Evolutionary conservation across 2,888 invertebrate species (phyloP), one percentile per base, ranked within the genome.

Genomic region (Cyclophora albipunctata): DNA sequence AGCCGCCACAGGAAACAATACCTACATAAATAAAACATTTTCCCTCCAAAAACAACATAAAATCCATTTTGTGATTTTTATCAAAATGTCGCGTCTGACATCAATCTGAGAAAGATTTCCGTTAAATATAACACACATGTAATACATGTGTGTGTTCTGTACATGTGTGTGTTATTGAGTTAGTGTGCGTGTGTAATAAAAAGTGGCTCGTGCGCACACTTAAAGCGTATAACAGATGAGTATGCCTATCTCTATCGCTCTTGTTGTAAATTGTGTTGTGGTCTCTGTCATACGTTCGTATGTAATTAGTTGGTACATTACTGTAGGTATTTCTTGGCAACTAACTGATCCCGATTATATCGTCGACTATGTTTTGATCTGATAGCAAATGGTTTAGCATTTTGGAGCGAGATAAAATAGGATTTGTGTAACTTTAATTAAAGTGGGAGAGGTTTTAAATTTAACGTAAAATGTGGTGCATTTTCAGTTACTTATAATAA

Each of bases 31-130:
- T 20, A 37, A 37, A 37, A 37, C 4, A 37, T 37, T 5, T 37
- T 37, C 37, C 37, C 37, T 37, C 37, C 33, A 33, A 43, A 43
- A 43, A 34, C 7, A n/a, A 45, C 20, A 40, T 45, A 45, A 34
- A 40, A 41, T 45, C 34, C 41, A 20, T 69, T 71, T 67, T 52
- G 50, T 66, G 72, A 75, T 75, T 60, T 49, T 48, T 62, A 74
- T 70, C 62, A 58, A 68, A 65, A 72, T 78, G 78, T 78, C 81
- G 76, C 71, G 67, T 65, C 60, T 57, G 56, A 57, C 69, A 75
- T 75, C 65, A 68, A 74, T 78, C 75, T 63, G 78, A 81, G 81
- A 20, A 20, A 83, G 80, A 77, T 77, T 81, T 83, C 84, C 81
- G 79, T 78, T 79, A 74, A 70, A 59, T 53, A 63, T 64, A 55